These are phyloP conservation scores for Odontomachus brunneus DNA, from an alignment of 1,140 invertebrate genomes.

Conservation along the genomic window DNA sequence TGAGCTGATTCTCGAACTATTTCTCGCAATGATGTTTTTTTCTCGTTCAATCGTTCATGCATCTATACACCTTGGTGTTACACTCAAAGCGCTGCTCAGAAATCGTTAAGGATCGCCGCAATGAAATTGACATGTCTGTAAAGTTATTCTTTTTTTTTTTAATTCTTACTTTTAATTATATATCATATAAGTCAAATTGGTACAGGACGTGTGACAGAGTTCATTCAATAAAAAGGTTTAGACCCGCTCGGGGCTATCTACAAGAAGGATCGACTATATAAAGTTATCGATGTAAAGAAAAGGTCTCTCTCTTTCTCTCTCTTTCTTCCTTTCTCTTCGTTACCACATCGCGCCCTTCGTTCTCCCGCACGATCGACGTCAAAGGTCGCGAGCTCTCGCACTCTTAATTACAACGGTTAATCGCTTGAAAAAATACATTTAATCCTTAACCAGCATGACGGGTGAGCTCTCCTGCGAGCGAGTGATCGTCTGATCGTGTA, in stretches of 20 bases:
- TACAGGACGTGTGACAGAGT: conserved; percentile 52
- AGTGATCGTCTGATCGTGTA: not conserved
- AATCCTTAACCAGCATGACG: conserved; percentile 44
- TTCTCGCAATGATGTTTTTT: no score
- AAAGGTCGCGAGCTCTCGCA: conserved; percentile 20
- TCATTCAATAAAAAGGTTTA: conserved; percentile 58
- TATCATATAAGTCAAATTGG: conserved; percentile 49
- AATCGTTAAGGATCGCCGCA: no score
- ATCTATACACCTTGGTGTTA: no score
- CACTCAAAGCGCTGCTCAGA: no score
- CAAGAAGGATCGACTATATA: conserved; percentile 49
- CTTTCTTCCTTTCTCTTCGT: not conserved
- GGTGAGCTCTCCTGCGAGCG: conserved; percentile 6
- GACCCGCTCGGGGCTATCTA: conserved; percentile 27
- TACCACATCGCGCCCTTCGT: conserved; percentile 5
- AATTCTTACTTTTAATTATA: conserved; percentile 29
- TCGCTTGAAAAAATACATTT: conserved; percentile 46
- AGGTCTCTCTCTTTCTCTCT: not conserved
- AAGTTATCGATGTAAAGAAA: conserved; percentile 55
- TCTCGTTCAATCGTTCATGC: no score
- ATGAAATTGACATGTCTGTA: not conserved
- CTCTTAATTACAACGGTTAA: conserved; percentile 29
- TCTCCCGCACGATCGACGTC: not conserved
- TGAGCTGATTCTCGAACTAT: no score
- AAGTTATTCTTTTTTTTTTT: conserved; percentile 39